Evolutionary conservation across 2,888 invertebrate genomes (phyloP), one percentile per base, ranked within the genome.

Genomic region (Dolomedes plantarius): DNA sequence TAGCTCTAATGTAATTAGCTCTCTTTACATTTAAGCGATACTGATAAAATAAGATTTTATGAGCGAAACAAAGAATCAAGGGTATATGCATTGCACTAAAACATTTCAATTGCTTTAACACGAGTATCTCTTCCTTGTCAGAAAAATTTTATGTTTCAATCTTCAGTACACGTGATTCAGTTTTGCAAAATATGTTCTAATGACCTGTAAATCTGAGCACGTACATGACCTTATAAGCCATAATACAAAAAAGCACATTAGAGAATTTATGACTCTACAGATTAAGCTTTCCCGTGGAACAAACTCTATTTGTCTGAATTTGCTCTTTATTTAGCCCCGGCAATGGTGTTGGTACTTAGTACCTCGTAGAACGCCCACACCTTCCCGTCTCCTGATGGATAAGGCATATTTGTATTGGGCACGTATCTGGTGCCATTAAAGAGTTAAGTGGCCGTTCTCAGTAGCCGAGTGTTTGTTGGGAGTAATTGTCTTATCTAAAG

Each of bases 381-480:
- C 27, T 71, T 78, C 71, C 71, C 32, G 64, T 64, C 46, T 39
- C 11, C 36, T 39, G 23, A 78, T 31, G 31, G 69, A 68, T 41
- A 23, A 56, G 27, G 39, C 65, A 28, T 62, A 71, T 78, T 78
- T 78, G 28, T 46, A 62, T 56, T 27, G 69, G 27, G 27, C 36
- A 39, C 23, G 23, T 73, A 73, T 73, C 73, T 31, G 11, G 32
- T 19, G 29, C 64, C 64, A 31, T 78, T 64, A 71, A 29, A 29
- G 31, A 64, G 78, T 69, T 56, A 69, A 78, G 76, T 76, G 68
- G 68, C 5, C 19, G 77, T 56, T 77, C 77, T 77, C 77, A 69
- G 77, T 78, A 69, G 77, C 69, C 32, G 31, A 50, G 56, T 50
- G 31, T n/a, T 62, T 62, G 62, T 78, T 62, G 11, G 2, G 19